phyloP scores from a whole-genome alignment of 2,797 vertebrate species.

The Nyctalus aviator region DNA sequence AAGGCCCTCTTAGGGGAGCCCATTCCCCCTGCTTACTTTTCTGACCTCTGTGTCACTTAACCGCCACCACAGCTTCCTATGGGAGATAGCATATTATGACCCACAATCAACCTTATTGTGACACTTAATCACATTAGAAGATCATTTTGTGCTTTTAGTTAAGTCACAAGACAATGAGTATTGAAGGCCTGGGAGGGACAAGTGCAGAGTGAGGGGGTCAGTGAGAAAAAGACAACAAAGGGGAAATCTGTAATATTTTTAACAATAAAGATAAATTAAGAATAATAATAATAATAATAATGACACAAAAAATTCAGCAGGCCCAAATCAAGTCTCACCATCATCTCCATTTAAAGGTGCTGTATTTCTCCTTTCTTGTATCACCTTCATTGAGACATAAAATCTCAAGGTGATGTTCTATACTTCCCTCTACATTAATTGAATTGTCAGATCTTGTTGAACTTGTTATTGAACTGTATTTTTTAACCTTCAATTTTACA shows the following conservation, averaged over 20 bases:
- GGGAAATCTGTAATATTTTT: no score
- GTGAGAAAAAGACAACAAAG: no score
- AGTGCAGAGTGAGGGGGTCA: no score
- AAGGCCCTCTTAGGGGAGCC: not conserved
- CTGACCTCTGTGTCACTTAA: not conserved
- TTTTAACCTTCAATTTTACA: not conserved
- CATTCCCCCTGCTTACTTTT: fast-evolving
- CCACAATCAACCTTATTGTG: not conserved
- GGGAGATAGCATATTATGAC: not conserved
- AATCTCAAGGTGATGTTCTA: not conserved
- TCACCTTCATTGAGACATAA: not conserved
- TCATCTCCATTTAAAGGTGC: not conserved
- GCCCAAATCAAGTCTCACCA: not conserved
- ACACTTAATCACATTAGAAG: not conserved
- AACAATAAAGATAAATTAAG: no score
- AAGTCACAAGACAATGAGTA: not conserved
- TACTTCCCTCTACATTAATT: not conserved
- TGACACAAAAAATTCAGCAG: not conserved
- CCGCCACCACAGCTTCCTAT: fast-evolving
- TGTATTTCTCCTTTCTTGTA: not conserved
- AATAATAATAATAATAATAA: no score
- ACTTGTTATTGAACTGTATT: not conserved
- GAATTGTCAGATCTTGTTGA: not conserved
- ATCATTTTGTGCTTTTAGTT: not conserved
- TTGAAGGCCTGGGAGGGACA: no score